phyloP scores from a whole-genome alignment of 1,140 invertebrate genomes.

The Trichonephila clavipes region DNA sequence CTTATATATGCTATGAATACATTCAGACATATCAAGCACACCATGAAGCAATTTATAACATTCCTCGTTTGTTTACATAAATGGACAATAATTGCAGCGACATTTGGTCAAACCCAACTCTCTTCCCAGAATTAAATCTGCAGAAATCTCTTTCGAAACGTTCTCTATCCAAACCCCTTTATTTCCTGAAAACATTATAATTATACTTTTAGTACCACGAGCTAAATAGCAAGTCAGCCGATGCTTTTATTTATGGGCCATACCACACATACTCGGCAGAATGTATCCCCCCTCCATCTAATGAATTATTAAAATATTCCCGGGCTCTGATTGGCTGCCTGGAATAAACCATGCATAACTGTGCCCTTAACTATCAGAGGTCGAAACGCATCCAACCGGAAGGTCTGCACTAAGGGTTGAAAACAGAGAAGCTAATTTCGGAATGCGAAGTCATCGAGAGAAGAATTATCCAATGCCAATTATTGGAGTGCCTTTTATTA shows the following conservation, averaged over 20 bases:
- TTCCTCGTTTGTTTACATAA: no score
- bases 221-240: neutral
- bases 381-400: neutral
- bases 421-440: neutral
- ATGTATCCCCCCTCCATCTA: neutral
- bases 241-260: neutral
- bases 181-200: neutral
- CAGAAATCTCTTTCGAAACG: neutral
- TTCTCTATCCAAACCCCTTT: neutral
- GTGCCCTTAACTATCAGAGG: neutral
- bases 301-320: conserved; percentile 36
- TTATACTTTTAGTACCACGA: neutral
- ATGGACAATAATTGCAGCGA: no score
- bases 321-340: neutral
- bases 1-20: no score
- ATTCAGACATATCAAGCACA: no score
- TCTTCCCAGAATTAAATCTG: neutral
- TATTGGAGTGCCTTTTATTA: neutral
- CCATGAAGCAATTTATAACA: no score
- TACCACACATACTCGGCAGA: neutral
- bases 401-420: neutral
- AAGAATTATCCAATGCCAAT: conserved; percentile 11
- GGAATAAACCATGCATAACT: neutral
- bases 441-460: conserved; percentile 13
- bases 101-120: no score